These are phyloP conservation scores for Psammodynastes pulverulentus DNA, from an alignment of 2,113 vertebrate species.

Conservation along the genomic window DNA sequence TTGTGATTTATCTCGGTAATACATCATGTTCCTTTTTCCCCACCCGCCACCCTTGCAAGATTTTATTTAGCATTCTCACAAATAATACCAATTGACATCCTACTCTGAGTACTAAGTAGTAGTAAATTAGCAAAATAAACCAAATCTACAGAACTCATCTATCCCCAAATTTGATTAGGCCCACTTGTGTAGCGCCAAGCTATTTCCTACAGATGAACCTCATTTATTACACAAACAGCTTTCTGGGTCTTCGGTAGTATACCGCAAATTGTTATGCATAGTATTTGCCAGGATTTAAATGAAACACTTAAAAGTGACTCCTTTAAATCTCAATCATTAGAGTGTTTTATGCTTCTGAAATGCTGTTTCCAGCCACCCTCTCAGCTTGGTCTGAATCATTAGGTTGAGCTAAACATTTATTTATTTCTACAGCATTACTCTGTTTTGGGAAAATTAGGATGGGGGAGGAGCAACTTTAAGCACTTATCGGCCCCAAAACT, in stretches of 20 bases:
- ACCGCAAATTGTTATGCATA: conserved; percentile 47
- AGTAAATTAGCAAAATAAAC: conserved; percentile 80
- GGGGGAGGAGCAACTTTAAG: not conserved
- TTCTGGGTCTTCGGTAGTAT: conserved; percentile 44
- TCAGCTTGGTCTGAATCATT: conserved; percentile 36
- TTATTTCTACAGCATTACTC: not conserved
- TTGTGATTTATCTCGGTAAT: conserved; percentile 82
- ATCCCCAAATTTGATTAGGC: conserved; percentile 77
- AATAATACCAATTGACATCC: conserved; percentile 77
- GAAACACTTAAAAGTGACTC: conserved; percentile 56
- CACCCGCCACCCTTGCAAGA: conserved; percentile 73
- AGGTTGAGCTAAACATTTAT: not conserved
- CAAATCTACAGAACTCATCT: conserved; percentile 67
- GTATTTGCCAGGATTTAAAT: conserved; percentile 63
- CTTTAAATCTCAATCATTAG: conserved; percentile 49
- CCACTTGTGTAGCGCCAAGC: conserved; percentile 61
- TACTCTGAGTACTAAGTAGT: conserved; percentile 71
- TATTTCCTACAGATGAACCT: conserved; percentile 69
- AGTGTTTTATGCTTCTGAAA: conserved; percentile 36
- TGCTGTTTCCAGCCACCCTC: conserved; percentile 8
- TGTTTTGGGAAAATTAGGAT: conserved; percentile 15
- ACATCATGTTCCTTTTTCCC: conserved; percentile 74
- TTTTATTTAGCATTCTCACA: conserved; percentile 82
- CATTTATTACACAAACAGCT: conserved; percentile 66
- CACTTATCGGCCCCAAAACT: not conserved